Percentiles rank a stretch among this genome's conserved stretches.
These are phyloP conservation scores for Centropristis striata DNA, from an alignment of 2,113 vertebrate genomes.

Conservation along the genomic window DNA sequence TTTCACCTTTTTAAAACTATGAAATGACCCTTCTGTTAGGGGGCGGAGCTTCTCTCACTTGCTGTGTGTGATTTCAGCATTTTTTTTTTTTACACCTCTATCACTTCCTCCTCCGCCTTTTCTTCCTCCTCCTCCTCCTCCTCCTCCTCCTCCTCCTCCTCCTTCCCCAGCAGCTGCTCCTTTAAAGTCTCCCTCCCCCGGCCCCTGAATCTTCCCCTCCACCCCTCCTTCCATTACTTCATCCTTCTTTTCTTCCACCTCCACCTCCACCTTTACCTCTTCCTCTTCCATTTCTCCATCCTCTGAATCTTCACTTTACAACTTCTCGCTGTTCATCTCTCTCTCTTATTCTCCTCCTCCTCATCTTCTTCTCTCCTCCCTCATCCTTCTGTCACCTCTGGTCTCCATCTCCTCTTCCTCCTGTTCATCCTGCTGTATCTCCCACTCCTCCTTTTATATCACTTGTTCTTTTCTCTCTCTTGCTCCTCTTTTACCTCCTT, in stretches of 20 bases:
- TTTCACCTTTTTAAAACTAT: background rate
- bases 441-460: background rate
- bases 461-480: background rate
- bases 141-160: slow-evolving; percentile 15
- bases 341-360: background rate
- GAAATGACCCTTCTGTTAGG: background rate
- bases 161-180: slow-evolving; percentile 55
- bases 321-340: background rate
- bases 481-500: background rate
- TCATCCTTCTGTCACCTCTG: background rate
- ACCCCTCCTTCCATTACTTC: background rate
- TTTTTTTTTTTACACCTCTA: slow-evolving; percentile 37
- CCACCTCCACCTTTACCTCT: background rate
- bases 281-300: background rate
- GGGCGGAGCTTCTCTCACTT: slow-evolving; percentile 5
- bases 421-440: background rate
- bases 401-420: background rate
- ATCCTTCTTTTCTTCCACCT: background rate
- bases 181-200: slow-evolving; percentile 20
- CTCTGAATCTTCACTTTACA: background rate
- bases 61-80: slow-evolving; percentile 27
- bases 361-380: background rate
- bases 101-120: slow-evolving; percentile 42
- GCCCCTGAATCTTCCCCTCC: background rate
- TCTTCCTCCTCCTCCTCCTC: background rate